Conservation (phyloP, 2,888 invertebrate species). For the Tetranychus piercei region DNA sequence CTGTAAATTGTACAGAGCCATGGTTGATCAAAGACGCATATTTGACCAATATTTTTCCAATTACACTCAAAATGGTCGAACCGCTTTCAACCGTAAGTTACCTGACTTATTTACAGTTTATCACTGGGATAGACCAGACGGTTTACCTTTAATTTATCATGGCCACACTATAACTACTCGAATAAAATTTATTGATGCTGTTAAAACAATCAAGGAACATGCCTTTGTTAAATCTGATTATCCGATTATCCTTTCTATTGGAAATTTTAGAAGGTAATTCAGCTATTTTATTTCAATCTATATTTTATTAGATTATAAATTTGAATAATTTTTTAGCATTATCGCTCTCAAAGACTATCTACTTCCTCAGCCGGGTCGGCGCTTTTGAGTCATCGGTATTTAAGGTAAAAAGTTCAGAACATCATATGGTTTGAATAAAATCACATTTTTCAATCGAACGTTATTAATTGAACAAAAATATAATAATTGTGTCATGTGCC, state of each 20-base stretch:
- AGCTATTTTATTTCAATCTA: too few species aligned
- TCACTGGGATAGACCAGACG: constrained; percentile 95
- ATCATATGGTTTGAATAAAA: too few species aligned
- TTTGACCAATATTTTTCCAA: constrained; percentile 38
- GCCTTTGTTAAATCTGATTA: constrained; percentile 82
- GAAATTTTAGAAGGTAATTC: constrained; percentile 51
- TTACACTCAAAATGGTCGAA: constrained; percentile 45
- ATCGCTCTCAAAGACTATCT: constrained; percentile 47
- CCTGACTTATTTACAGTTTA: constrained; percentile 44
- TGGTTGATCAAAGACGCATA: constrained; percentile 61
- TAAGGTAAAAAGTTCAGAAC: too few species aligned
- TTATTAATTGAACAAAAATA: too few species aligned
- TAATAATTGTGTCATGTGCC: too few species aligned
- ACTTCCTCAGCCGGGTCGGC: constrained; percentile 53
- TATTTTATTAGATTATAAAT: constrained; percentile 3
- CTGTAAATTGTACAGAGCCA: constrained; percentile 56
- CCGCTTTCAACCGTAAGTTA: too few species aligned
- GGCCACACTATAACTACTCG: constrained; percentile 93
- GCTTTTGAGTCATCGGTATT: too few species aligned
- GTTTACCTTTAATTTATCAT: constrained; percentile 82
- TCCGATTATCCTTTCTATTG: constrained; percentile 73
- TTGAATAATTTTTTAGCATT: not conserved
- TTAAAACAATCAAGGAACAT: constrained; percentile 79
- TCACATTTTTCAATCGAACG: too few species aligned
- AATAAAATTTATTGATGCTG: constrained; percentile 80